Evolutionary conservation across 2,888 invertebrate genomes (phyloP).

Genomic region (Myathropa florea): DNA sequence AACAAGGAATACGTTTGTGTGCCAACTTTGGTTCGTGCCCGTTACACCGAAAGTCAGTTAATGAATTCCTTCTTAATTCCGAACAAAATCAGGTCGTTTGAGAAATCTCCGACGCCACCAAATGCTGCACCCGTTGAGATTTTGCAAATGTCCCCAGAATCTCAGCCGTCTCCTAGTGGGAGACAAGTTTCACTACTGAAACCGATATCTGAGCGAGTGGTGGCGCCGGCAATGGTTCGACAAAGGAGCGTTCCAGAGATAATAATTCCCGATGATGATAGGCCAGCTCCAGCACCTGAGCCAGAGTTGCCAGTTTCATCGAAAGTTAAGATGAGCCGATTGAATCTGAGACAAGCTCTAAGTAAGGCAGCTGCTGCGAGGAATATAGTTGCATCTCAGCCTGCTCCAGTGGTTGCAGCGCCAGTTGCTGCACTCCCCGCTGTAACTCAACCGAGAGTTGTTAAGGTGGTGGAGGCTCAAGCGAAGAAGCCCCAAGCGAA

Average conservation of each 20-base stretch:
- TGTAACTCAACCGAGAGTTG: not conserved
- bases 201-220: conserved; percentile 71
- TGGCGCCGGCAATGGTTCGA: conserved; percentile 12
- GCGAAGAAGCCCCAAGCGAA: conserved; percentile 44
- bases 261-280: conserved; percentile 29
- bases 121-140: not conserved
- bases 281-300: conserved; percentile 17
- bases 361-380: conserved; percentile 76
- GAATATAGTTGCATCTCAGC: conserved; percentile 60
- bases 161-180: not conserved
- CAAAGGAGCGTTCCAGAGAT: conserved; percentile 11
- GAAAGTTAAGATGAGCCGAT: conserved; percentile 76
- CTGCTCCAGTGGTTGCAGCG: not conserved
- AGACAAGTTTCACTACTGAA: conserved; percentile 50
- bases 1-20: conserved; percentile 72
- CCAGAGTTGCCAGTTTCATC: conserved; percentile 66
- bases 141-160: not conserved
- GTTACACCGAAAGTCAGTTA: conserved; percentile 76
- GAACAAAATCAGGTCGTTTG: conserved; percentile 44
- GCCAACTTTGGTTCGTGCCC: conserved; percentile 74
- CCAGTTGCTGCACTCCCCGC: not conserved
- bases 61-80: conserved; percentile 76
- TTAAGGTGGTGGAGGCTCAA: not conserved
- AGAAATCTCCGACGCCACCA: conserved; percentile 7
- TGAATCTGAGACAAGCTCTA: conserved; percentile 78